A percentile compares a stretch with the other conserved stretches of the same genome.
Evolutionary conservation across 2,113 vertebrate genomes (phyloP).

Genomic region (Pomatorhinus ruficollis): DNA sequence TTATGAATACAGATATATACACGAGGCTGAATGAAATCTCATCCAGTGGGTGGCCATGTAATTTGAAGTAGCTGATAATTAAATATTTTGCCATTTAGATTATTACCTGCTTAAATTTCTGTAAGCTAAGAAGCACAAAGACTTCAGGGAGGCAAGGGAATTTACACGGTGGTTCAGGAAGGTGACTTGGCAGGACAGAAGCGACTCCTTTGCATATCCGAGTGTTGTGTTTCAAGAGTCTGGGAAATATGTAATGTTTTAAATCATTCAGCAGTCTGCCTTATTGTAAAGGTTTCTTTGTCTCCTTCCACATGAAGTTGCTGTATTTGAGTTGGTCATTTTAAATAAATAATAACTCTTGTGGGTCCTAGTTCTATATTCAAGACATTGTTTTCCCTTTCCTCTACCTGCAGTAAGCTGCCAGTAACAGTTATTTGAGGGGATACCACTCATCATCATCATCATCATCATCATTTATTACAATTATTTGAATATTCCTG

Average conservation of each 20-base stretch:
- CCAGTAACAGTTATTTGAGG: not conserved
- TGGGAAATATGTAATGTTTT: not conserved
- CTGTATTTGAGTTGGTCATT: not conserved
- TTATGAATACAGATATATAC: not conserved
- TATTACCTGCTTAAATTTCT: slow-evolving; percentile 17
- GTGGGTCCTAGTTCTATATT: not conserved
- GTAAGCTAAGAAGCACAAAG: not conserved
- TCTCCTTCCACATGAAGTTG: not conserved
- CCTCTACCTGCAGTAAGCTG: not conserved
- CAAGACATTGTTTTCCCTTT: not conserved
- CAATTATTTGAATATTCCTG: not conserved
- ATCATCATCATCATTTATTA: not conserved
- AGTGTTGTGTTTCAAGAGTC: not conserved
- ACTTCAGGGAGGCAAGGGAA: not conserved
- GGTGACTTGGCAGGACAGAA: slow-evolving; percentile 2
- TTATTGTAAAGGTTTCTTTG: not conserved
- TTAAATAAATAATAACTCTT: not conserved
- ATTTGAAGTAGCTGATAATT: not conserved
- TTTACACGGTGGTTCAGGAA: not conserved
- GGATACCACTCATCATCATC: not conserved
- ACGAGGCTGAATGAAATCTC: not conserved
- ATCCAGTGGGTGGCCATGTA: not conserved
- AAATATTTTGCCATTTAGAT: slow-evolving; percentile 15
- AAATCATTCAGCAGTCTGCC: not conserved
- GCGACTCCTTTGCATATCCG: not conserved